Base-by-base conservation (phyloP, 2,888 invertebrate species). In the Spatulosminthurus flaviceps region DNA sequence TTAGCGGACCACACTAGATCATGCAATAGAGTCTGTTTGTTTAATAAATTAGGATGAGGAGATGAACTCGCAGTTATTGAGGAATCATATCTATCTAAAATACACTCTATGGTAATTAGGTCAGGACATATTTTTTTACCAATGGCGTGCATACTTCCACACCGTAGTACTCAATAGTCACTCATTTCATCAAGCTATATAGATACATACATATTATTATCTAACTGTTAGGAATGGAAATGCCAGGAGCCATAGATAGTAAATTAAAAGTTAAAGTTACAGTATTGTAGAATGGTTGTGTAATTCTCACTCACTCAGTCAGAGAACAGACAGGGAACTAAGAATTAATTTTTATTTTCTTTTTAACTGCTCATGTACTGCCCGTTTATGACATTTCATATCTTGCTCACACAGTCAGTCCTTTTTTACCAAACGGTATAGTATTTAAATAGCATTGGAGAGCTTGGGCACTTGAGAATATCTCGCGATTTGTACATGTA, bases 1-100 rank as follows among this genome's bases (percentile, higher is more conserved):
- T 64, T 64, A 64, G 2, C 11, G 64, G 64, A 64, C 64, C 64
- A 64, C 64, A 24, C 64, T 64, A 24, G n/a, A n/a, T n/a, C 24
- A 64, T 24, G n/a, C 24, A 64, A 22, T 64, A 24, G 21, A 4
- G 2, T 11, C 5, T n/a, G 51, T 51, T 13, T 51, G n/a, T 13
- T 51, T 51, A 51, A 51, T 51, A 51, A 51, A 51, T 51, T 11
- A 51, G n/a, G 16, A 51, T 51, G 51, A 51, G 51, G 51, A 51
- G 51, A 16, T 51, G 51, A 51, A 11, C 9, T 11, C 51, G 9
- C 16, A 51, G 22, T 64, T 24, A 64, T 64, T 9, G 22, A 26
- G 64, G 26, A 4, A 24, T 64, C 24, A 24, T n/a, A n/a, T n/a
- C n/a, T n/a, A n/a, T 64, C 64, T 24, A 22, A 64, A 64, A 64